Evolutionary conservation across 2,113 vertebrate species (phyloP), one percentile per base, ranked within the genome.

Genomic region (Stercorarius parasiticus): DNA sequence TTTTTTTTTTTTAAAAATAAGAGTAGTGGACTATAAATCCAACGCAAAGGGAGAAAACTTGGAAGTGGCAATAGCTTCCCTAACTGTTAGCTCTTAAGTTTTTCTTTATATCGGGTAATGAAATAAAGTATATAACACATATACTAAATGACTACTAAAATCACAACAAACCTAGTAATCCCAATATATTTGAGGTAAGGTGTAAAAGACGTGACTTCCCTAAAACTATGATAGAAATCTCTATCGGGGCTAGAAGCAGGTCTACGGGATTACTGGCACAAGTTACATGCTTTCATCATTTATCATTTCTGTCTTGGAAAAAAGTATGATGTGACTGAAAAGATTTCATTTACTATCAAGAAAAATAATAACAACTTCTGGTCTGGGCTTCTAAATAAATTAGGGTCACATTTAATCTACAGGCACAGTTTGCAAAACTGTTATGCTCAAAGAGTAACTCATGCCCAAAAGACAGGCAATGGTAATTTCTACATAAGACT

Each of bases 241-340:
- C 62, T 52, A 0, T 19, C 0, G 0, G 6, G 23, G n/a, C 38
- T 30, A 40, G 66, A 86, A 80, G 32, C 11, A 42, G 34, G 58
- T 62, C 29, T 49, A 18, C 0, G 3, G 7, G 49, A 61, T 49
- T 52, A 64, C 40, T 66, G 67, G 49, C 55, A 64, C 22, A 43
- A 55, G 45, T 32, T 45, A 62, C 3, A 5, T 4, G 14, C 14
- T 58, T 34, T 42, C 9, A 42, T 42, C 6, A 34, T 25, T 50
- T 52, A 72, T 23, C 4, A 20, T 29, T 62, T 43, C n/a, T 64
- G 15, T 38, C 47, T 43, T 32, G 14, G 13, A n/a, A 66, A 84
- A 69, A 50, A 16, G 9, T 1, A 30, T 0, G 0, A 88, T 1
- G 3, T 2, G 11, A 83, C 22, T 71, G 43, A 58, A 86, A 45